Evolutionary conservation across 2,888 invertebrate species (phyloP).

Genomic region (Mythimna albipuncta): DNA sequence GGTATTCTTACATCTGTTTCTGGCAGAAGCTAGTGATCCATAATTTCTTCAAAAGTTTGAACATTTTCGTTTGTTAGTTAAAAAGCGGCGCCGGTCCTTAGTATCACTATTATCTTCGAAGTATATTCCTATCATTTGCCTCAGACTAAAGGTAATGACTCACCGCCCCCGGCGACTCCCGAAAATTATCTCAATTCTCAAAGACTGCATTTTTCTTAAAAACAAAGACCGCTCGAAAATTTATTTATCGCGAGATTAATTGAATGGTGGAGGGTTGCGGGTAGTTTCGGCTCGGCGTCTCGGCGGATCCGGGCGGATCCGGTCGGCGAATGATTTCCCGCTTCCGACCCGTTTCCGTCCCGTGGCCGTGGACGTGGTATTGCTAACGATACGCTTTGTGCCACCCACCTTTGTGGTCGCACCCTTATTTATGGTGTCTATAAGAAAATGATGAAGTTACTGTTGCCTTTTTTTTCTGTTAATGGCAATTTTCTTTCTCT

Average conservation of each 20-base stretch:
- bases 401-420: conserved; percentile 68
- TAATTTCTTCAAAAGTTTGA: conserved; percentile 19
- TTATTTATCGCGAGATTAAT: conserved; percentile 85
- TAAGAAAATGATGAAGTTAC: conserved; percentile 62
- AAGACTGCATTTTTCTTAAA: conserved; percentile 74
- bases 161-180: conserved; percentile 50
- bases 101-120: conserved; percentile 40
- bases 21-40: neutral
- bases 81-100: conserved; percentile 54
- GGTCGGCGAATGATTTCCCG: conserved; percentile 85
- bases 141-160: conserved; percentile 51
- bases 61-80: conserved; percentile 20
- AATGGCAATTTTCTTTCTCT: conserved; percentile 30
- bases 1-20: no score
- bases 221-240: conserved; percentile 80
- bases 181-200: conserved; percentile 64
- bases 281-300: conserved; percentile 81
- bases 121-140: conserved; percentile 38
- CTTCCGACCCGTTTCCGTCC: conserved; percentile 76
- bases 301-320: conserved; percentile 81
- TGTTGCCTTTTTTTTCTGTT: conserved; percentile 33
- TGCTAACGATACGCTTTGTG: conserved; percentile 79
- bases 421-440: conserved; percentile 80
- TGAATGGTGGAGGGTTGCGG: conserved; percentile 78
- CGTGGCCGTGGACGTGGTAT: conserved; percentile 66